These are phyloP conservation scores for Pachycephus smyrnensis DNA, from an alignment of 2,888 invertebrate genomes.

Conservation along the genomic window DNA sequence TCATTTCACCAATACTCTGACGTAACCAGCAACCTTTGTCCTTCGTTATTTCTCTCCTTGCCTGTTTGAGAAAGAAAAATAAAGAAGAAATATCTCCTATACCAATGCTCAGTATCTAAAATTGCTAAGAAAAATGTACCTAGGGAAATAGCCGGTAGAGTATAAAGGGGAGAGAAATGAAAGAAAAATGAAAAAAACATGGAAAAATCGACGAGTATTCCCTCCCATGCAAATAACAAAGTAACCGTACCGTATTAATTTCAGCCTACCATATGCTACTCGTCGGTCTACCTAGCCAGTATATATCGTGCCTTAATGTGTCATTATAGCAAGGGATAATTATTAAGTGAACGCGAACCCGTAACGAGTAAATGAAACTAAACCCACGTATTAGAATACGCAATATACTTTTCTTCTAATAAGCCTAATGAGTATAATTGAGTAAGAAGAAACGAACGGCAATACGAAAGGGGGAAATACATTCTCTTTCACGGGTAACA, in stretches of 20 bases:
- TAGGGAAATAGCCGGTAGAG: neutral
- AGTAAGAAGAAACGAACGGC: neutral
- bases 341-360: slow-evolving; percentile 32
- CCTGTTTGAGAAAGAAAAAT: neutral
- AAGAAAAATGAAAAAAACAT: neutral
- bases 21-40: neutral
- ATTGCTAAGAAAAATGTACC: neutral
- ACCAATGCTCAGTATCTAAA: neutral
- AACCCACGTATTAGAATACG: slow-evolving; percentile 33
- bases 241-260: neutral
- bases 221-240: neutral
- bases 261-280: neutral
- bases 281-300: neutral
- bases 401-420: slow-evolving; percentile 51
- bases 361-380: slow-evolving; percentile 42
- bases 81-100: neutral
- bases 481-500: neutral
- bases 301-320: neutral
- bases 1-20: too few species aligned
- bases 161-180: neutral
- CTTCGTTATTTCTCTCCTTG: neutral
- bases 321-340: slow-evolving; percentile 22
- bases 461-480: neutral
- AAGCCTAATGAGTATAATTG: slow-evolving; percentile 56
- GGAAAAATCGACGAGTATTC: neutral